Conservation (phyloP, 2,888 invertebrate species). For the Pteria penguin region DNA sequence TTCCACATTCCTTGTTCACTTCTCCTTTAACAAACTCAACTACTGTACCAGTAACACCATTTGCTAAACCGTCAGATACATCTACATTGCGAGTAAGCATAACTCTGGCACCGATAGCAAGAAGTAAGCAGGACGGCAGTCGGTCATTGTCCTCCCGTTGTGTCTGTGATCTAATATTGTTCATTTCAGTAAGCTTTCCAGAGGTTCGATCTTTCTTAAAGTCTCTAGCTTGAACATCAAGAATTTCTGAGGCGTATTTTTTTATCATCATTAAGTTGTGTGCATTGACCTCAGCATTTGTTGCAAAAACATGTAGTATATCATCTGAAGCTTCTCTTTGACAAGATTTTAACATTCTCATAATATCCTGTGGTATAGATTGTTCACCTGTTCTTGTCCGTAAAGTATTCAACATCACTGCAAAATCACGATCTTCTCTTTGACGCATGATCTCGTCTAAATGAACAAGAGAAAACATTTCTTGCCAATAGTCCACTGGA, state of each 20-base stretch:
- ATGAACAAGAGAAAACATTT: slow-evolving; percentile 27
- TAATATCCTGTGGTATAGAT: background rate
- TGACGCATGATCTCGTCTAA: slow-evolving; percentile 34
- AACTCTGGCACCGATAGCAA: background rate
- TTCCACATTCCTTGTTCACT: too few species aligned
- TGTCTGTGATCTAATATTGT: too few species aligned
- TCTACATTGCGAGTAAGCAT: slow-evolving; percentile 42
- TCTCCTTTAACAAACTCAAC: slow-evolving; percentile 7
- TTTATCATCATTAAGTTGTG: slow-evolving; percentile 28
- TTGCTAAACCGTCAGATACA: too few species aligned
- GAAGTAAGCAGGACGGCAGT: background rate
- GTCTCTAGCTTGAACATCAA: slow-evolving; percentile 30
- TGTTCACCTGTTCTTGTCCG: slow-evolving; percentile 16
- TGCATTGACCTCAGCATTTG: slow-evolving; percentile 39
- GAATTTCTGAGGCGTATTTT: background rate
- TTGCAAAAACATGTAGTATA: slow-evolving; percentile 41
- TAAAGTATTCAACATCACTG: slow-evolving; percentile 19
- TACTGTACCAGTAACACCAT: background rate
- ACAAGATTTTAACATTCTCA: too few species aligned
- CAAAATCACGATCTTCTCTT: slow-evolving; percentile 13
- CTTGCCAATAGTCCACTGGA: slow-evolving; percentile 19
- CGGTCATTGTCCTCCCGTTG: too few species aligned
- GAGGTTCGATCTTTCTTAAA: slow-evolving; percentile 25
- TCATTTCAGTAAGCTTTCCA: too few species aligned
- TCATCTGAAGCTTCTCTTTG: slow-evolving; percentile 18